Conservation (phyloP, 2,113 vertebrate genomes). For the Pseudorasbora parva region DNA sequence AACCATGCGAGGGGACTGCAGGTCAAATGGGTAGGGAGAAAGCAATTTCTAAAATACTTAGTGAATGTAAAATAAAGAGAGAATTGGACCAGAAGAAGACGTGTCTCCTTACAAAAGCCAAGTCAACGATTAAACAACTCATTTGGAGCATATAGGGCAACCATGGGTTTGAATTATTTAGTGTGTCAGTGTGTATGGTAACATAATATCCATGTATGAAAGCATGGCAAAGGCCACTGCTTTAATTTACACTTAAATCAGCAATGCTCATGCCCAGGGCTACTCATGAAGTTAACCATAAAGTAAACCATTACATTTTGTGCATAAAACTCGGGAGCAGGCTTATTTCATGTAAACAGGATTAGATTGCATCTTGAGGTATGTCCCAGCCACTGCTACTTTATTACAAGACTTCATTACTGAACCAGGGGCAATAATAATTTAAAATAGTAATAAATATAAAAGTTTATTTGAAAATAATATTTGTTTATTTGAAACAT, state of each 20-base stretch:
- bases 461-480: too few relatives aligned
- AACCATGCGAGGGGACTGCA: background rate
- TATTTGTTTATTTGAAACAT: too few relatives aligned
- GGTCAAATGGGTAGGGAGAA: background rate
- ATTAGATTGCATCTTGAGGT: too few relatives aligned
- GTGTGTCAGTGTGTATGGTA: background rate
- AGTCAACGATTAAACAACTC: constrained; percentile 6
- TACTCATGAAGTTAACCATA: background rate
- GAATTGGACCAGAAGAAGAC: constrained; percentile 61
- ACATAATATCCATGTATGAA: background rate
- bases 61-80: constrained; percentile 36
- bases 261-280: background rate
- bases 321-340: too few relatives aligned
- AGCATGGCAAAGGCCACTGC: background rate
- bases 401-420: too few relatives aligned
- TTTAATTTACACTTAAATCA: background rate
- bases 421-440: too few relatives aligned
- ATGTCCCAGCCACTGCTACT: too few relatives aligned
- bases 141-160: background rate
- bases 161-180: constrained; percentile 14
- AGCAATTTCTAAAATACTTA: background rate
- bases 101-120: constrained; percentile 62
- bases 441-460: too few relatives aligned
- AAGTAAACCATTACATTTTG: background rate
- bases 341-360: too few relatives aligned